Base-by-base conservation (phyloP, 2,797 vertebrate species). In the Crossoptilon crossoptilon region DNA sequence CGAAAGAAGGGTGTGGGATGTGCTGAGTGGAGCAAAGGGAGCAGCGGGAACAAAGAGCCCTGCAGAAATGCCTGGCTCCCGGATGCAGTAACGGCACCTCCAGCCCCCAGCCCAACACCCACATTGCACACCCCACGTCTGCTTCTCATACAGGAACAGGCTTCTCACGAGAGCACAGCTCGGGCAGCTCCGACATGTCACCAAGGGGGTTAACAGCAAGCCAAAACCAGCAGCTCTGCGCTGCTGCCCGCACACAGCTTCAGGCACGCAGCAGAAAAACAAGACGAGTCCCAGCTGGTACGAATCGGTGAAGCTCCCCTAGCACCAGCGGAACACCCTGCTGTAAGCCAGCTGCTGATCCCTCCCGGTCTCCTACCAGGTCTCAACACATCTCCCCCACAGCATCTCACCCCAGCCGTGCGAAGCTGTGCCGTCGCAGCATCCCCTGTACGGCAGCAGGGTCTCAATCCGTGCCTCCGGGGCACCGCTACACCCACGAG, bases 361-460 rank as follows among this genome's bases (percentile, higher is more conserved):
- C 33, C 51, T 39, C 21, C 46, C 11, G 5, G 3, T 22, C 51
- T 53, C 56, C 76, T 44, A 3, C 5, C 2, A 74, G 43, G 37
- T 73, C 74, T 59, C 59, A 49, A 26, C 21, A 69, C 62, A 29
- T 31, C 35, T 80, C 48, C 66, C 58, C 73, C 59, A 33, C 39
- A 82, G 46, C 24, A 46, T 11, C 14, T 1, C 24, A 29, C 21
- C 23, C 27, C 0, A 2, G 71, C 53, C 0, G 0, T 1, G 31
- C 49, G 76, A 91, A 68, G 53, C 63, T 12, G 8, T 5, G 10
- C 18, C 19, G 63, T 10, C 0, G 0, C 8, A 19, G 15, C 0
- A 3, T 3, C 73, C 74, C 49, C 74, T 13, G 1, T 2, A 39
- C 8, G 22, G 71, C 0, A 68, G 59, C n/a, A 6, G 21, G 18